Percentiles rank a stretch among this genome's conserved stretches.
Evolutionary conservation across 2,888 invertebrate genomes (phyloP).

Genomic region (Apotomis turbidana): DNA sequence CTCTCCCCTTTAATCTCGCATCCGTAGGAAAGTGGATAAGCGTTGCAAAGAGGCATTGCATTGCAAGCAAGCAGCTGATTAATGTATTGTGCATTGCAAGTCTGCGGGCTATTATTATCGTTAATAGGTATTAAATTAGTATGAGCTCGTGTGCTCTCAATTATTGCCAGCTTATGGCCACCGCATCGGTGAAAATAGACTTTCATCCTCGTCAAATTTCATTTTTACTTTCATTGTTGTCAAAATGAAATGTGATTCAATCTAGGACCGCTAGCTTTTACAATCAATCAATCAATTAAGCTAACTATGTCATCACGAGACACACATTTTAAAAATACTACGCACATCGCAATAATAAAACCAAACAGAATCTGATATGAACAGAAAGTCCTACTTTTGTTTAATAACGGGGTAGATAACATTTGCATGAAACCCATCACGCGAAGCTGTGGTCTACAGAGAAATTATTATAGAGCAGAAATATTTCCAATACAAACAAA

Average conservation of each 20-base stretch:
- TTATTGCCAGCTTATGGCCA: conserved; percentile 1
- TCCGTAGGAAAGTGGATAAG: conserved; percentile 83
- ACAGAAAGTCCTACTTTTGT: conserved; percentile 18
- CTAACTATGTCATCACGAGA: not conserved
- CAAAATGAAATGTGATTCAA: too few relatives aligned
- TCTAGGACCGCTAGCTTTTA: too few relatives aligned
- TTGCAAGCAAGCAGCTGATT: conserved; percentile 77
- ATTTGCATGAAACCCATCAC: conserved; percentile 41
- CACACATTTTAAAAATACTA: not conserved
- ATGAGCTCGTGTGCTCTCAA: conserved; percentile 8
- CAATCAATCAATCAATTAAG: not conserved
- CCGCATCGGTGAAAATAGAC: too few relatives aligned
- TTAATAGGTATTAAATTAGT: conserved; percentile 29
- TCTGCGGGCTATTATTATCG: conserved; percentile 11
- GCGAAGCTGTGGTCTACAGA: conserved; percentile 36
- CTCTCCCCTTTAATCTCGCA: conserved; percentile 83
- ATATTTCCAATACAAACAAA: conserved; percentile 48
- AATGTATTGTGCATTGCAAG: conserved; percentile 68
- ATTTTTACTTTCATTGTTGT: too few relatives aligned
- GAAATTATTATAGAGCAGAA: conserved; percentile 45
- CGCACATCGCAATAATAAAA: conserved; percentile 5
- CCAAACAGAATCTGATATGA: conserved; percentile 18
- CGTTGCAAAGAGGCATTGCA: conserved; percentile 80
- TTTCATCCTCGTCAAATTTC: too few relatives aligned
- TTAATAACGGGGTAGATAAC: conserved; percentile 28